phyloP scores from a whole-genome alignment of 2,888 invertebrate species.

The Ichneumoninae sp. region DNA sequence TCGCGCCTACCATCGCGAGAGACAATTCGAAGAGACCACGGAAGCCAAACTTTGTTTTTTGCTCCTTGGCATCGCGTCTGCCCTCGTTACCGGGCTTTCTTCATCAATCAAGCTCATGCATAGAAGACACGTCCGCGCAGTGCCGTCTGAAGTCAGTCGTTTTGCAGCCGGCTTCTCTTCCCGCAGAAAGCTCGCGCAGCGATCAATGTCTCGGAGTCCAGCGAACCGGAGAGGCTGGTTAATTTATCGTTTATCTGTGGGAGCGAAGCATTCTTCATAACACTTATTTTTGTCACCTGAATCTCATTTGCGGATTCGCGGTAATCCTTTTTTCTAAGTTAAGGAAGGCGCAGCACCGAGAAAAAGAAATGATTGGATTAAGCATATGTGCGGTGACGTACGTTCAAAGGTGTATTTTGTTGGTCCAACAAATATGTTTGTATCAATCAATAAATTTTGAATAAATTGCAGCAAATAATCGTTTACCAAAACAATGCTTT shows the following conservation, averaged over 20 bases:
- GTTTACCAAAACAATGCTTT: too few species aligned
- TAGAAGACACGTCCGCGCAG: constrained; percentile 4
- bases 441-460: too few species aligned
- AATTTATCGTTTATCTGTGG: constrained; percentile 50
- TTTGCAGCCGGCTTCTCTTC: constrained; percentile 8
- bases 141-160: background rate
- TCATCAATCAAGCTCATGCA: constrained; percentile 36
- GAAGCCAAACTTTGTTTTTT: constrained; percentile 20
- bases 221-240: background rate
- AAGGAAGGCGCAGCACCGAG: too few species aligned
- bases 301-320: background rate
- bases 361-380: too few species aligned
- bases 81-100: constrained; percentile 33
- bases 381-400: too few species aligned
- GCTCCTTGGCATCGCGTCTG: background rate
- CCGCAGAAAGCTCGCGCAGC: constrained; percentile 39
- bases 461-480: too few species aligned
- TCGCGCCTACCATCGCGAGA: background rate
- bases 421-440: too few species aligned
- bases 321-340: background rate
- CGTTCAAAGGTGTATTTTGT: too few species aligned
- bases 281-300: background rate
- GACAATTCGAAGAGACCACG: constrained; percentile 21
- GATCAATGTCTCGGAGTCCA: constrained; percentile 39
- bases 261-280: background rate